Evolutionary conservation across 2,888 invertebrate species (phyloP).

Genomic region (Melanostoma mellinum): DNA sequence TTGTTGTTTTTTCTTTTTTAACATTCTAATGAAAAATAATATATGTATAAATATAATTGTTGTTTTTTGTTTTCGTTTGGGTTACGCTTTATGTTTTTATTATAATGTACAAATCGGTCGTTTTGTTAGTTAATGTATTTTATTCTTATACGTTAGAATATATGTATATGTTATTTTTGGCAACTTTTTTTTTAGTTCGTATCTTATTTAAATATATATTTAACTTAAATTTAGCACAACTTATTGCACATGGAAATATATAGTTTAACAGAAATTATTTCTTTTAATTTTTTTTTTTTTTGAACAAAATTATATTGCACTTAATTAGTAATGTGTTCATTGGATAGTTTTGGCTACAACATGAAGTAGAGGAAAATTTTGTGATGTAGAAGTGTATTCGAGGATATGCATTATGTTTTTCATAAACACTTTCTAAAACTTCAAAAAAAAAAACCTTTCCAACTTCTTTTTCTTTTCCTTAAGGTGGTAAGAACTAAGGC

Average conservation of each 20-base stretch:
- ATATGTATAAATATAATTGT: conserved; percentile 64
- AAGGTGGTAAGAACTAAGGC: too few species aligned
- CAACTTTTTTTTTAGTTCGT: conserved; percentile 56
- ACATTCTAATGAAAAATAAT: conserved; percentile 61
- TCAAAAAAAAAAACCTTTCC: too few species aligned
- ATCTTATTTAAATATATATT: conserved; percentile 41
- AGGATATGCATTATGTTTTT: too few species aligned
- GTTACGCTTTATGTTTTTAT: conserved; percentile 9
- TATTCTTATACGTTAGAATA: conserved; percentile 38
- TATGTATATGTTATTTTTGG: conserved; percentile 57
- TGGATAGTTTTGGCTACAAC: neutral
- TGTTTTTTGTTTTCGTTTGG: conserved; percentile 6
- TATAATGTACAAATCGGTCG: conserved; percentile 46
- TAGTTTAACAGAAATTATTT: conserved; percentile 22
- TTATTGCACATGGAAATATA: conserved; percentile 69
- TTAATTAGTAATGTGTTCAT: conserved; percentile 13
- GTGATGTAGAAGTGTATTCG: neutral
- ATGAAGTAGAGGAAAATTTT: neutral
- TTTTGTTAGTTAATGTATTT: conserved; percentile 5
- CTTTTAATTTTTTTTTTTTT: conserved; percentile 5
- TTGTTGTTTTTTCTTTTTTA: conserved; percentile 22
- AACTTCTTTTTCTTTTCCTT: too few species aligned
- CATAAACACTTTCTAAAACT: too few species aligned
- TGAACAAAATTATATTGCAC: conserved; percentile 36
- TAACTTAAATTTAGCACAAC: conserved; percentile 71